phyloP scores from a whole-genome alignment of 1,140 invertebrate genomes.

The Diplogasteroides magnus region DNA sequence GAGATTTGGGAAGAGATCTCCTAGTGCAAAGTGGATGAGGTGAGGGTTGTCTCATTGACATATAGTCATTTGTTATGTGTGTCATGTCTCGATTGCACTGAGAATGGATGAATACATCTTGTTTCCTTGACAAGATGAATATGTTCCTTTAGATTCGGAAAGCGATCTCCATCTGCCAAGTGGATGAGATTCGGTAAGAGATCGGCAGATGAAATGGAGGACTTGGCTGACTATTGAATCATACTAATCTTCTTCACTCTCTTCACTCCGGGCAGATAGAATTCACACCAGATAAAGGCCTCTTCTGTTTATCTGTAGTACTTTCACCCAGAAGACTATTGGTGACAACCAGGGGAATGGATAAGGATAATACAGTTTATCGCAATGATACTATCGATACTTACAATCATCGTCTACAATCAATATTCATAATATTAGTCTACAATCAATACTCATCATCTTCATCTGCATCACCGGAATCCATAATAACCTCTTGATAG shows the following conservation, averaged over 20 bases:
- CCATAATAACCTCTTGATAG: too few relatives aligned
- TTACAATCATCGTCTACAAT: too few relatives aligned
- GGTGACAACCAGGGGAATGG: too few relatives aligned
- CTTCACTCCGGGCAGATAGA: too few relatives aligned
- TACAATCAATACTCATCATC: too few relatives aligned
- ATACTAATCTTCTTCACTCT: too few relatives aligned
- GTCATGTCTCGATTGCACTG: neutral
- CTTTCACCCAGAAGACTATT: too few relatives aligned
- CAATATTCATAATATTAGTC: too few relatives aligned
- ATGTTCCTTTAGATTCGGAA: slow-evolving; percentile 23
- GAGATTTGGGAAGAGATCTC: slow-evolving; percentile 27
- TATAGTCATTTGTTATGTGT: neutral
- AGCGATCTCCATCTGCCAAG: slow-evolving; percentile 17
- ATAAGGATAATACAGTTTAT: too few relatives aligned
- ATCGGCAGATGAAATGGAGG: slow-evolving; percentile 4
- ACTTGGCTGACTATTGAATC: neutral
- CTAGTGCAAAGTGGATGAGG: slow-evolving; percentile 30
- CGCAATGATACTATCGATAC: too few relatives aligned
- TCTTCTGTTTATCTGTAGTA: too few relatives aligned
- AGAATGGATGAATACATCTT: neutral
- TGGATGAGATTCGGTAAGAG: slow-evolving; percentile 31
- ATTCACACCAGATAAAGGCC: neutral
- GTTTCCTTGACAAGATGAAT: neutral
- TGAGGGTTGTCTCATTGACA: neutral
- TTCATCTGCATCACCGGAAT: too few relatives aligned